Conservation (phyloP, 1,140 invertebrate species). For the Neodiprion fabricii region DNA sequence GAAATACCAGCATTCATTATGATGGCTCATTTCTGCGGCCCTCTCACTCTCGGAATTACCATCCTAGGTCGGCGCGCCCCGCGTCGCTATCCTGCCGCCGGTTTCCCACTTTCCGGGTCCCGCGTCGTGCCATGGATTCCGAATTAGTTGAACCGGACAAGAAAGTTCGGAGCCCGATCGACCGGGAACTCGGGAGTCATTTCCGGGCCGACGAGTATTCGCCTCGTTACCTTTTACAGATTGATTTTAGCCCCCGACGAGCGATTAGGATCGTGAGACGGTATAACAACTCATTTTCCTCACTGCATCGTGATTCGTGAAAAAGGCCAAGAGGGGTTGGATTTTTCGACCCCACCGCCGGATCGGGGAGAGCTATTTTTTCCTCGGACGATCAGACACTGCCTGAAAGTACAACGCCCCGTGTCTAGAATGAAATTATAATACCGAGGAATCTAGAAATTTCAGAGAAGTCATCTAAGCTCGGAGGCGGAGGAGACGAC, state of each 20-base stretch:
- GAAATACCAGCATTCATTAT: slow-evolving; percentile 4
- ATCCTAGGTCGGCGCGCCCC: background rate
- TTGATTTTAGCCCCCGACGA: too few species aligned
- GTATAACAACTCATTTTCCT: too few species aligned
- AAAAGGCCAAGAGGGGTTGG: too few species aligned
- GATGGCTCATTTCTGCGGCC: slow-evolving; percentile 6
- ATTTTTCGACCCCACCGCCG: too few species aligned
- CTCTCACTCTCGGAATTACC: background rate
- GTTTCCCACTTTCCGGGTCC: background rate
- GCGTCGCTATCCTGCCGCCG: background rate
- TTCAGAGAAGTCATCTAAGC: too few species aligned
- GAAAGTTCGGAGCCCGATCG: background rate
- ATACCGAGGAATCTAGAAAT: background rate
- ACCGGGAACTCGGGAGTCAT: background rate
- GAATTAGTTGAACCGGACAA: background rate
- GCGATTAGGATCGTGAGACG: too few species aligned
- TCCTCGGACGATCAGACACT: too few species aligned
- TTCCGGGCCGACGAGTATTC: background rate
- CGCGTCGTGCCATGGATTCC: slow-evolving; percentile 4
- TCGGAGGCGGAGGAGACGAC: background rate
- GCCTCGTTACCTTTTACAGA: too few species aligned
- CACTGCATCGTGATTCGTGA: too few species aligned
- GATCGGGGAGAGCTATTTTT: too few species aligned
- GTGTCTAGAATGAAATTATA: background rate
- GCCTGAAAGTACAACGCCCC: too few species aligned